Conservation (phyloP, 2,888 invertebrate species). For the Dione vanillae region DNA sequence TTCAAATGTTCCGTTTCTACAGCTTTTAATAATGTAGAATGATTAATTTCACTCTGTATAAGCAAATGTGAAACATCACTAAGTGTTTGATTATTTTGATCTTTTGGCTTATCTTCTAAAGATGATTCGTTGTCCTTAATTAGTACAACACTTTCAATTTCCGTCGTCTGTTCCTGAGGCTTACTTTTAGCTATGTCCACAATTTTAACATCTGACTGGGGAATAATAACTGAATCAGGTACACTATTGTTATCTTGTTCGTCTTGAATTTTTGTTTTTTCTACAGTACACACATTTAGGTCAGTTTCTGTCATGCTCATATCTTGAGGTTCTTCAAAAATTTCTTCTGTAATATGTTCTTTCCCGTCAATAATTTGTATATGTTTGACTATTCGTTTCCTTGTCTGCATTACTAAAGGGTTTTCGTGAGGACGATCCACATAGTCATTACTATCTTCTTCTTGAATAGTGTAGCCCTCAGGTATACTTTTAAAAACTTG, state of each 20-base stretch:
- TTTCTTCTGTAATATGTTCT: slow-evolving; percentile 82
- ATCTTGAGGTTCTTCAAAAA: slow-evolving; percentile 82
- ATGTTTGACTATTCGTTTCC: slow-evolving; percentile 69
- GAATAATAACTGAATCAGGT: neutral
- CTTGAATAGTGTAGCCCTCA: neutral
- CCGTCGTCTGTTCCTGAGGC: neutral
- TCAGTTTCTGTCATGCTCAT: slow-evolving; percentile 52
- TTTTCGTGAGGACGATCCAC: too few species aligned
- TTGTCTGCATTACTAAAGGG: slow-evolving; percentile 31
- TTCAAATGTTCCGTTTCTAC: neutral
- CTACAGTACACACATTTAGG: slow-evolving; percentile 25
- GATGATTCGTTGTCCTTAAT: neutral
- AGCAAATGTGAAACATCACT: slow-evolving; percentile 8
- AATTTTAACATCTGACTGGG: neutral
- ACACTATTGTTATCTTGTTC: slow-evolving; percentile 14
- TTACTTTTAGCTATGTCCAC: neutral
- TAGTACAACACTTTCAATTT: neutral
- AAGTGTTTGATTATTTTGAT: neutral
- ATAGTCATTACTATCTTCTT: neutral
- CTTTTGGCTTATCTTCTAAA: neutral
- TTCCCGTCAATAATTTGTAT: slow-evolving; percentile 86
- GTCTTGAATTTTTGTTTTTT: neutral
- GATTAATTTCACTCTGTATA: slow-evolving; percentile 20
- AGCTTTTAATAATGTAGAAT: neutral
- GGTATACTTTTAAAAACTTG: slow-evolving; percentile 87